Evolutionary conservation across 2,888 invertebrate species (phyloP).

Genomic region (Mesoligia furuncula): DNA sequence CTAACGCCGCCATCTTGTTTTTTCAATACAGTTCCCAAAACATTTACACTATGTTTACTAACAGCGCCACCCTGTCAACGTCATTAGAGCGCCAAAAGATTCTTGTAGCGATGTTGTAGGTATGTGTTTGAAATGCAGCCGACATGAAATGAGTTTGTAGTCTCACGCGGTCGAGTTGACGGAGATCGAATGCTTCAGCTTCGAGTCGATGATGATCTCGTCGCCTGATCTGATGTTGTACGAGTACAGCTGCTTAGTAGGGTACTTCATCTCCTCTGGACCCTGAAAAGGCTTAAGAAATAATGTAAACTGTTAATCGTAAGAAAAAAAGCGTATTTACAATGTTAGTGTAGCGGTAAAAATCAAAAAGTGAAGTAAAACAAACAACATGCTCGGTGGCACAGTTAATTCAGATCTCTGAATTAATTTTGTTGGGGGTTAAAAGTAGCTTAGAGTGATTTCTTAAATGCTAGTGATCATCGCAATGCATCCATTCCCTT

Average conservation of each 20-base stretch:
- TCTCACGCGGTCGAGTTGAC: slow-evolving; percentile 78
- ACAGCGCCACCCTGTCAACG: background rate
- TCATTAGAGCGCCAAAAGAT: background rate
- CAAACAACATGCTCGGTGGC: slow-evolving; percentile 29
- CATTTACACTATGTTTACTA: background rate
- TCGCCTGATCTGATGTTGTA: slow-evolving; percentile 97
- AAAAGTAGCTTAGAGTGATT: background rate
- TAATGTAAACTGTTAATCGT: slow-evolving; percentile 57
- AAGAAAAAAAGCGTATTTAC: slow-evolving; percentile 42
- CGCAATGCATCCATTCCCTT: slow-evolving; percentile 2
- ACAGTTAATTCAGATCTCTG: background rate
- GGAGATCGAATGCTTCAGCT: slow-evolving; percentile 90
- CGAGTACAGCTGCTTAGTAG: slow-evolving; percentile 96
- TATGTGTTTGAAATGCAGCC: slow-evolving; percentile 65
- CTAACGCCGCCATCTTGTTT: background rate
- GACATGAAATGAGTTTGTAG: slow-evolving; percentile 32
- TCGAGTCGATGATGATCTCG: slow-evolving; percentile 97
- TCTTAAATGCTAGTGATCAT: slow-evolving; percentile 3
- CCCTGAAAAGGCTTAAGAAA: slow-evolving; percentile 87
- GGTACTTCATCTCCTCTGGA: slow-evolving; percentile 97
- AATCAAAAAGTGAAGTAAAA: slow-evolving; percentile 26
- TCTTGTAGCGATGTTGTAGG: slow-evolving; percentile 9
- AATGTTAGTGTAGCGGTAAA: slow-evolving; percentile 36
- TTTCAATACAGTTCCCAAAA: background rate
- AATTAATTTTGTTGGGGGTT: background rate